Percentiles rank a stretch among this genome's conserved stretches.
phyloP scores from a whole-genome alignment of 2,888 invertebrate genomes.

The Trichopria drosophilae region DNA sequence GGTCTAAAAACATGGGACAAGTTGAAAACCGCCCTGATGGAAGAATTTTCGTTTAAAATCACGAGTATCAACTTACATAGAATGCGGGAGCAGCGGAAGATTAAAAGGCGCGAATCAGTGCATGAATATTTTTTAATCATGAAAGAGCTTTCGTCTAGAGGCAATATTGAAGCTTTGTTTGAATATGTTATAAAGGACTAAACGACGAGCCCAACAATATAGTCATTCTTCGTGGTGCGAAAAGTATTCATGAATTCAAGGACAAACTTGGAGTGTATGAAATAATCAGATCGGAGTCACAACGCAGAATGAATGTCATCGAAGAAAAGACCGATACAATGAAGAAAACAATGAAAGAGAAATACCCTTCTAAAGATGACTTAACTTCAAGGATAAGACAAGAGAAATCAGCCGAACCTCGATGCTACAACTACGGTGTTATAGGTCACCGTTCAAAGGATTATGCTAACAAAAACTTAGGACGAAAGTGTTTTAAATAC shows the following conservation, averaged over 20 bases:
- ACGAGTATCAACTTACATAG: slow-evolving; percentile 17
- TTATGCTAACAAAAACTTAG: slow-evolving; percentile 17
- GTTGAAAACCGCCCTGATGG: neutral
- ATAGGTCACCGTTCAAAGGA: slow-evolving; percentile 8
- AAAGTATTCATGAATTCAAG: too few species aligned
- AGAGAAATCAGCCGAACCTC: too few species aligned
- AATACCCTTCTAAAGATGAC: too few species aligned
- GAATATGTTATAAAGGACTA: slow-evolving; percentile 14
- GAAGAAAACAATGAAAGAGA: too few species aligned
- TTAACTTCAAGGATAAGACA: too few species aligned
- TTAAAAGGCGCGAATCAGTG: slow-evolving; percentile 15
- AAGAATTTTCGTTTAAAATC: slow-evolving; percentile 21
- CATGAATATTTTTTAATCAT: slow-evolving; percentile 25
- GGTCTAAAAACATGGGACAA: too few species aligned
- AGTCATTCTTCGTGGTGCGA: slow-evolving; percentile 10
- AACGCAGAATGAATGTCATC: too few species aligned
- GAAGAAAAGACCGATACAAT: too few species aligned
- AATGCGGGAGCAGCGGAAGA: slow-evolving; percentile 13
- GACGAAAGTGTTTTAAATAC: slow-evolving; percentile 45
- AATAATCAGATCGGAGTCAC: too few species aligned
- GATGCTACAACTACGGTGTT: too few species aligned
- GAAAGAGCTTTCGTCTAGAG: slow-evolving; percentile 19
- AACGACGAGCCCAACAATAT: slow-evolving; percentile 11
- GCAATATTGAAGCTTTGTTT: slow-evolving; percentile 16
- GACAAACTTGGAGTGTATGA: too few species aligned